Evolutionary conservation across 2,888 invertebrate genomes (phyloP).

Genomic region (Caenorhabditis wallacei): DNA sequence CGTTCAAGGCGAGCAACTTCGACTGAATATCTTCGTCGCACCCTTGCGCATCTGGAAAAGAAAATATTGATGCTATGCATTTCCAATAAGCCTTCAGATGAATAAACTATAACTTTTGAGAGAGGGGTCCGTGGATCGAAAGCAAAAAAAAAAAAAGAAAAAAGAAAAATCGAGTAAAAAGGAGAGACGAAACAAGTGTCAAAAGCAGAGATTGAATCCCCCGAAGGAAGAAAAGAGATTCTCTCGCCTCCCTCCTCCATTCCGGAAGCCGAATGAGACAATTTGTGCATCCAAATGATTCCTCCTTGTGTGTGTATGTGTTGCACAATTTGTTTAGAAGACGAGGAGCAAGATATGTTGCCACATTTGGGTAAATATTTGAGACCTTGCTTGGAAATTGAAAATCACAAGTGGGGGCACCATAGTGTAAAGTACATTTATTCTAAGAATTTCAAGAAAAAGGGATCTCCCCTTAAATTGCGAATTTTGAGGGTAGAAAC

Average conservation of each 20-base stretch:
- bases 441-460: no score
- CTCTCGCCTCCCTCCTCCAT: no score
- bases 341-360: constrained; percentile 17
- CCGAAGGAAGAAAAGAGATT: background rate
- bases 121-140: background rate
- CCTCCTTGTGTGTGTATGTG: background rate
- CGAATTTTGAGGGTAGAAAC: no score
- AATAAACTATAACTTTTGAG: constrained; percentile 28
- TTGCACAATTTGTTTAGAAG: constrained; percentile 10
- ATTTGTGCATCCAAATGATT: constrained; percentile 61
- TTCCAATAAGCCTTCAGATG: constrained; percentile 27
- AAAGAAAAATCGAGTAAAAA: background rate
- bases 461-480: no score
- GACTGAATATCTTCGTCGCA: constrained; percentile 75
- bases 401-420: constrained; percentile 21
- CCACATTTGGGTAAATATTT: constrained; percentile 49
- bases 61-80: constrained; percentile 2
- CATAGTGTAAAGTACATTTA: no score
- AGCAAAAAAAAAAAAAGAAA: background rate
- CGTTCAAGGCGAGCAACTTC: constrained; percentile 77
- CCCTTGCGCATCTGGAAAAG: constrained; percentile 77
- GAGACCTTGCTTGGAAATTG: constrained; percentile 1
- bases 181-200: constrained; percentile 31
- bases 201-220: constrained; percentile 52
- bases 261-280: constrained; percentile 64